Percentiles rank a stretch among this genome's conserved stretches.
Evolutionary conservation across 2,888 invertebrate species (phyloP).

Genomic region (Scotopteryx bipunctaria): DNA sequence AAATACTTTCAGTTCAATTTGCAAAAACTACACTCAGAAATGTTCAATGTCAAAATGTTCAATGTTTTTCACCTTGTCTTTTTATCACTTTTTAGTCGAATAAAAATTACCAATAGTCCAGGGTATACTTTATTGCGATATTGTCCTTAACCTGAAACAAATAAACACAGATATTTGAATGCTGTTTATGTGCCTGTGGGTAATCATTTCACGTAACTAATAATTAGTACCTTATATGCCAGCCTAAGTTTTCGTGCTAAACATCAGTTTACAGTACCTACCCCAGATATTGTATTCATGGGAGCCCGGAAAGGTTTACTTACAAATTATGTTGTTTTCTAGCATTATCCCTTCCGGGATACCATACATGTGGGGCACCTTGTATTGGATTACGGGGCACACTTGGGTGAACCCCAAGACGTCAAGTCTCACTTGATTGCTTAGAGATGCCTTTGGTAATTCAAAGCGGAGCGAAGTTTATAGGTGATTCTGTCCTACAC

Average conservation of each 20-base stretch:
- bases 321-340: neutral
- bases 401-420: neutral
- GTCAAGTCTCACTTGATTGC: neutral
- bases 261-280: too few relatives aligned
- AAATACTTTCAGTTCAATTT: slow-evolving; percentile 38
- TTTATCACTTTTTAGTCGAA: slow-evolving; percentile 28
- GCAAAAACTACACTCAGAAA: slow-evolving; percentile 35
- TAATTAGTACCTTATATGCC: too few relatives aligned
- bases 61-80: slow-evolving; percentile 6
- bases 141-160: slow-evolving; percentile 32
- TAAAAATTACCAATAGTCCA: too few relatives aligned
- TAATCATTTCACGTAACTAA: too few relatives aligned
- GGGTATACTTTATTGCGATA: neutral
- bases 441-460: slow-evolving; percentile 1
- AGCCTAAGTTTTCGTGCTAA: too few relatives aligned
- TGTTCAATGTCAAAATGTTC: slow-evolving; percentile 11
- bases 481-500: neutral
- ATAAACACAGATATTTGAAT: neutral
- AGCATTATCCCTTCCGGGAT: neutral
- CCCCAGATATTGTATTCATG: too few relatives aligned
- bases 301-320: neutral
- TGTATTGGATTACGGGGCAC: neutral
- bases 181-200: neutral
- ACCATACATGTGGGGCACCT: neutral
- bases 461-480: slow-evolving; percentile 6